Evolutionary conservation across 2,888 invertebrate genomes (phyloP).

Genomic region (Phengaris arion): DNA sequence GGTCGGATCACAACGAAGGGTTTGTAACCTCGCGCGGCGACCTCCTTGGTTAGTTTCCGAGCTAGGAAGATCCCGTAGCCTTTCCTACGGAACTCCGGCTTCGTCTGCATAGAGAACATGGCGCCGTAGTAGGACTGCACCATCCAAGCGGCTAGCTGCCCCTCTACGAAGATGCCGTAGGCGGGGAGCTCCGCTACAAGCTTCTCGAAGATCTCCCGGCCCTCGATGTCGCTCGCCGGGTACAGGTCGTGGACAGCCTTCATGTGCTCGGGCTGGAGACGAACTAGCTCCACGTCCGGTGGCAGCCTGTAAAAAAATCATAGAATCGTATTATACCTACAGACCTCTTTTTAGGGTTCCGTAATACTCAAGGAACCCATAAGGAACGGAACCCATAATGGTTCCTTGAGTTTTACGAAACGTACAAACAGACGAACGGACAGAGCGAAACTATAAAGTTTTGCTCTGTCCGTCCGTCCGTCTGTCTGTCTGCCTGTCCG

Average conservation of each 20-base stretch:
- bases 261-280: conserved; percentile 87
- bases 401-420: too few species aligned
- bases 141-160: conserved; percentile 93
- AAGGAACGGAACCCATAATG: too few species aligned
- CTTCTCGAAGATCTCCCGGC: conserved; percentile 89
- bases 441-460: too few species aligned
- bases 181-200: conserved; percentile 88
- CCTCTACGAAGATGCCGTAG: conserved; percentile 88
- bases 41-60: conserved; percentile 82
- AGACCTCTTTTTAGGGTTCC: too few species aligned
- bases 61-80: conserved; percentile 88
- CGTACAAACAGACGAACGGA: too few species aligned
- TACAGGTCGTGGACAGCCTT: conserved; percentile 91
- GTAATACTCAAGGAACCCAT: too few species aligned
- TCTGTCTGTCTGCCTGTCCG: too few species aligned
- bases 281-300: conserved; percentile 87
- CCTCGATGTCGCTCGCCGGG: conserved; percentile 93
- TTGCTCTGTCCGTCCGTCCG: too few species aligned
- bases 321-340: background rate
- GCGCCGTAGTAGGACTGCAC: conserved; percentile 94
- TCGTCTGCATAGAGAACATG: conserved; percentile 95
- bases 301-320: conserved; percentile 62
- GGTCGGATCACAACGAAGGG: conserved; percentile 92
- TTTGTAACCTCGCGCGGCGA: conserved; percentile 86
- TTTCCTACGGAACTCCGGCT: conserved; percentile 85